Evolutionary conservation across 2,888 invertebrate species (phyloP).

Genomic region (Nycteola revayana): DNA sequence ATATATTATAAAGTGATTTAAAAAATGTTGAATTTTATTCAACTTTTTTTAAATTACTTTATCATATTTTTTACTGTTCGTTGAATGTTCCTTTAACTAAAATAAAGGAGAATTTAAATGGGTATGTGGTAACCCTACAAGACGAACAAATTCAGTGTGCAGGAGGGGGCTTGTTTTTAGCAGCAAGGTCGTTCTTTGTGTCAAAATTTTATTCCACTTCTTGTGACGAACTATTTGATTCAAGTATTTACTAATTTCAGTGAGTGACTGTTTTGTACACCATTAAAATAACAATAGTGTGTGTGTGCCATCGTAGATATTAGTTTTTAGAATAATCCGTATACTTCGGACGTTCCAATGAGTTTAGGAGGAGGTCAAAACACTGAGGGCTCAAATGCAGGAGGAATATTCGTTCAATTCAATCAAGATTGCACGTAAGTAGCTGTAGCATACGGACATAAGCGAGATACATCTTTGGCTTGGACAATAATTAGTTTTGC

Average conservation of each 20-base stretch:
- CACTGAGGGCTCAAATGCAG: constrained; percentile 88
- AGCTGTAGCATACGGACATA: constrained; percentile 9
- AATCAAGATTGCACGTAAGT: constrained; percentile 99
- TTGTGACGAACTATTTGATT: constrained; percentile 68
- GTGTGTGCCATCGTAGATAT: constrained; percentile 60
- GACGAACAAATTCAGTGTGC: constrained; percentile 31
- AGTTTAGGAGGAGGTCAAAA: constrained; percentile 89
- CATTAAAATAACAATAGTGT: constrained; percentile 54
- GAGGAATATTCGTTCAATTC: constrained; percentile 96
- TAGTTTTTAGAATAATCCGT: constrained; percentile 57
- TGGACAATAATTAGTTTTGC: neutral
- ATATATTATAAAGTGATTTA: no score
- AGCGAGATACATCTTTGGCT: no score
- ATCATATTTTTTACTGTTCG: no score
- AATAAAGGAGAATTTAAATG: no score
- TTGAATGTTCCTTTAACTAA: no score
- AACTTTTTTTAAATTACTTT: no score
- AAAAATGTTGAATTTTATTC: no score
- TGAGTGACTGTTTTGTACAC: constrained; percentile 65
- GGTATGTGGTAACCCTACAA: neutral
- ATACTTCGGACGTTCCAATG: constrained; percentile 86
- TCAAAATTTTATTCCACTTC: constrained; percentile 66
- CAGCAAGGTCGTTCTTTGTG: constrained; percentile 86
- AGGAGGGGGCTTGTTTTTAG: constrained; percentile 79
- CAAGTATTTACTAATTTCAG: constrained; percentile 58